A percentile compares a stretch with the other conserved stretches of the same genome.
These are phyloP conservation scores for Oligia latruncula DNA, from an alignment of 2,888 invertebrate species.

Conservation along the genomic window DNA sequence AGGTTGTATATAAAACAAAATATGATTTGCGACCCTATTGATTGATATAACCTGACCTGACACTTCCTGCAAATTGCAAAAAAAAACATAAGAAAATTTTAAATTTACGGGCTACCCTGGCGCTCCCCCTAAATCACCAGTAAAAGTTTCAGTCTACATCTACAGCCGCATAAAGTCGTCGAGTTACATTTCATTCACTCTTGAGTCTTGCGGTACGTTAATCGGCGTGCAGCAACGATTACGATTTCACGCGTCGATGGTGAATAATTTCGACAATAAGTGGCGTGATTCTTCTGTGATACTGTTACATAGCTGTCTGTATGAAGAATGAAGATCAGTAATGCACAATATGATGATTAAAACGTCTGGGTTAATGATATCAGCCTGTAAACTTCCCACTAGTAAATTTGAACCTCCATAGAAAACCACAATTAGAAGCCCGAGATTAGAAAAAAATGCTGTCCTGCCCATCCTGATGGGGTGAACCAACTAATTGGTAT, in stretches of 20 bases:
- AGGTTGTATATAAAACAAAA: too few relatives aligned
- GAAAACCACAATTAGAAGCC: background rate
- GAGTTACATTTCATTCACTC: slow-evolving; percentile 47
- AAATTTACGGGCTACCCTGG: too few relatives aligned
- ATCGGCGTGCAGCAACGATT: slow-evolving; percentile 48
- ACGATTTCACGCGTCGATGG: slow-evolving; percentile 60
- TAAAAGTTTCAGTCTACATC: background rate
- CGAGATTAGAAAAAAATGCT: background rate
- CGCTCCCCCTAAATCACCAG: too few relatives aligned
- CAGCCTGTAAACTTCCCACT: background rate
- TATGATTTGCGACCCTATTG: too few relatives aligned
- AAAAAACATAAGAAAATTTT: too few relatives aligned
- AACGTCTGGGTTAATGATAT: background rate
- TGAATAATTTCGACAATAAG: slow-evolving; percentile 56
- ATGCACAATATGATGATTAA: slow-evolving; percentile 26
- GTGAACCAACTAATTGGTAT: background rate
- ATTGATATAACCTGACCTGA: too few relatives aligned
- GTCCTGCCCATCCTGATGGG: background rate
- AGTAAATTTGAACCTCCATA: background rate
- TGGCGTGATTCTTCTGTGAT: slow-evolving; percentile 50
- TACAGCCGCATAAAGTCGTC: slow-evolving; percentile 2
- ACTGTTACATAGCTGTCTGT: slow-evolving; percentile 59
- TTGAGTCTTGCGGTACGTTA: slow-evolving; percentile 39
- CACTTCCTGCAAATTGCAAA: too few relatives aligned
- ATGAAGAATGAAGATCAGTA: slow-evolving; percentile 34